phyloP scores from a whole-genome alignment of 2,113 vertebrate genomes.

The Asarcornis scutulata region DNA sequence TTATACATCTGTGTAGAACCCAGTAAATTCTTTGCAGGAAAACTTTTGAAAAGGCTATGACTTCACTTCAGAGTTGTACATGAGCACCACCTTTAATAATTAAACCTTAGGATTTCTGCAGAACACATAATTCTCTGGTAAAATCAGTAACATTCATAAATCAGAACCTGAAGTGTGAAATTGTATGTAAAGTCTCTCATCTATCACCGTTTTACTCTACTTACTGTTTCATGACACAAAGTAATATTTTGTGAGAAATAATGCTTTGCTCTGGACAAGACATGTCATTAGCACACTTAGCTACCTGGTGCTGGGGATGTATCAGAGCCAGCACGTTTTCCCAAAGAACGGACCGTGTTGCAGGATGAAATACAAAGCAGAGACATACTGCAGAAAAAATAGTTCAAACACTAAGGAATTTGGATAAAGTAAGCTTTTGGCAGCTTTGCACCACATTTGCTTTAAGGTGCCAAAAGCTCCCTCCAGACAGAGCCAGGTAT shows the following conservation, averaged over 20 bases:
- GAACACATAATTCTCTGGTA: accelerated
- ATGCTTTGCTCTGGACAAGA: background rate
- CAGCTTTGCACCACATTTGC: accelerated
- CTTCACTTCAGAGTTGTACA: background rate
- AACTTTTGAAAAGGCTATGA: background rate
- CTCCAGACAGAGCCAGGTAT: background rate
- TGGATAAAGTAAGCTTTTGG: background rate
- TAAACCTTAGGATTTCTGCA: background rate
- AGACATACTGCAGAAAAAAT: background rate
- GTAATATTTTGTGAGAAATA: background rate
- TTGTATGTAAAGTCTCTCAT: background rate
- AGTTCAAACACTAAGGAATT: background rate
- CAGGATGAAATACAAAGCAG: background rate
- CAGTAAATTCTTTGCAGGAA: background rate
- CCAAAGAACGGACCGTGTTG: background rate
- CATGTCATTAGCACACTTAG: background rate
- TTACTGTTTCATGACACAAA: background rate
- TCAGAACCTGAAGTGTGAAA: background rate
- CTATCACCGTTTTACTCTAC: background rate
- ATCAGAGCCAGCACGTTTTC: background rate
- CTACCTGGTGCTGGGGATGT: background rate
- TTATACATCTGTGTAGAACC: background rate
- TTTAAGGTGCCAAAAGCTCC: background rate
- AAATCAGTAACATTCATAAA: background rate
- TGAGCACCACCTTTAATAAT: background rate